phyloP scores from a whole-genome alignment of 1,140 invertebrate genomes.

The Arctopsyche grandis region DNA sequence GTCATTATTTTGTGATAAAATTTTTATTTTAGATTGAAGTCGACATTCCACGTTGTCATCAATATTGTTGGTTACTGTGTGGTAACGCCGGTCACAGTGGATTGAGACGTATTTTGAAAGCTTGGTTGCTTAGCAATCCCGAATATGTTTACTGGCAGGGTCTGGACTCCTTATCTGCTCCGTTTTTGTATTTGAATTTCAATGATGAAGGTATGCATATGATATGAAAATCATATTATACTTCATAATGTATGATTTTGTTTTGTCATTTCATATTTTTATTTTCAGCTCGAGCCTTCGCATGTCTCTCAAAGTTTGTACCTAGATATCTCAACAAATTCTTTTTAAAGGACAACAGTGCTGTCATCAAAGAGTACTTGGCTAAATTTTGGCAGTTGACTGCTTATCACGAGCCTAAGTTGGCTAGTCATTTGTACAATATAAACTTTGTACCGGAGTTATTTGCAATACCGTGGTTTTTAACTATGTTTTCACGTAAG shows the following conservation, averaged over 20 bases:
- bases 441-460: slow-evolving; percentile 98
- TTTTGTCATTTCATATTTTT: slow-evolving; percentile 24
- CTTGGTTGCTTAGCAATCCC: slow-evolving; percentile 94
- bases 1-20: too few relatives aligned
- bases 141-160: slow-evolving; percentile 99
- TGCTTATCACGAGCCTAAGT: slow-evolving; percentile 92
- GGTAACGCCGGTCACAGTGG: slow-evolving; percentile 92
- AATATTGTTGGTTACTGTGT: slow-evolving; percentile 96
- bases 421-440: slow-evolving; percentile 90
- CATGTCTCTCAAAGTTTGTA: slow-evolving; percentile 94
- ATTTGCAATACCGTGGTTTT: slow-evolving; percentile 99
- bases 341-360: slow-evolving; percentile 98
- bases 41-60: slow-evolving; percentile 98
- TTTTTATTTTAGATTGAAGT: slow-evolving; percentile 87
- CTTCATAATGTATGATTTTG: background rate
- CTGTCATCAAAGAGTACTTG: slow-evolving; percentile 97
- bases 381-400: slow-evolving; percentile 96
- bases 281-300: slow-evolving; percentile 87
- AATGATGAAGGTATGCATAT: slow-evolving; percentile 87
- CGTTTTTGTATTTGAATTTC: slow-evolving; percentile 97
- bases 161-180: slow-evolving; percentile 95
- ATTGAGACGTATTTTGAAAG: slow-evolving; percentile 94
- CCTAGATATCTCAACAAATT: slow-evolving; percentile 97
- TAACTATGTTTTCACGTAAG: slow-evolving; percentile 99
- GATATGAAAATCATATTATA: background rate